Evolutionary conservation across 2,113 vertebrate species (phyloP).

Genomic region (Catharus minimus): DNA sequence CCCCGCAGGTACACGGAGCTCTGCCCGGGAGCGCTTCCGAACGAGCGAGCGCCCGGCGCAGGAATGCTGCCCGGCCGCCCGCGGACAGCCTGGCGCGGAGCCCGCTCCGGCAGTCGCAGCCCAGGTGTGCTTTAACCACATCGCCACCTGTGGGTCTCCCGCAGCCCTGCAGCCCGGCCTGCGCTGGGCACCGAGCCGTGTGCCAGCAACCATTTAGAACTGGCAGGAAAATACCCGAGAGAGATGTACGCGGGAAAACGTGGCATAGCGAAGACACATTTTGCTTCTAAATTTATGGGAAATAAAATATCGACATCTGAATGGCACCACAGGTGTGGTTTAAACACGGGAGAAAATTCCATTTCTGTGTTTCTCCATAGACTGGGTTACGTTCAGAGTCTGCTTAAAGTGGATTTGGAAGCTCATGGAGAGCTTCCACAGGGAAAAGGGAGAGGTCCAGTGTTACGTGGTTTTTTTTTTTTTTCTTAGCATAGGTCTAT

Average conservation of each 20-base stretch:
- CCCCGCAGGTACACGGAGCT: neutral
- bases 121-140: conserved; percentile 77
- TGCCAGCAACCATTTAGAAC: rapidly evolving
- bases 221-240: neutral
- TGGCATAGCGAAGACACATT: neutral
- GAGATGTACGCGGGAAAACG: neutral
- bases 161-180: conserved; percentile 44
- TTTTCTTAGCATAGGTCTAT: conserved; percentile 1
- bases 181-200: neutral
- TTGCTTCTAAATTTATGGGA: neutral
- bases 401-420: neutral
- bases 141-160: conserved; percentile 77
- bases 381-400: neutral
- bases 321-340: neutral
- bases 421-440: neutral
- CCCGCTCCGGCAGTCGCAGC: neutral
- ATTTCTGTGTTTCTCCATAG: neutral
- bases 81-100: neutral
- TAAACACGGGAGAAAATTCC: neutral
- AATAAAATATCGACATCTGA: neutral
- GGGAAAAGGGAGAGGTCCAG: neutral
- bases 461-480: neutral
- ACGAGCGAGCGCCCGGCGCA: neutral
- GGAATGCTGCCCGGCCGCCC: neutral
- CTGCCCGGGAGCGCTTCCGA: neutral